Evolutionary conservation across 1,140 invertebrate genomes (phyloP).

Genomic region (Lanistes nyassanus): DNA sequence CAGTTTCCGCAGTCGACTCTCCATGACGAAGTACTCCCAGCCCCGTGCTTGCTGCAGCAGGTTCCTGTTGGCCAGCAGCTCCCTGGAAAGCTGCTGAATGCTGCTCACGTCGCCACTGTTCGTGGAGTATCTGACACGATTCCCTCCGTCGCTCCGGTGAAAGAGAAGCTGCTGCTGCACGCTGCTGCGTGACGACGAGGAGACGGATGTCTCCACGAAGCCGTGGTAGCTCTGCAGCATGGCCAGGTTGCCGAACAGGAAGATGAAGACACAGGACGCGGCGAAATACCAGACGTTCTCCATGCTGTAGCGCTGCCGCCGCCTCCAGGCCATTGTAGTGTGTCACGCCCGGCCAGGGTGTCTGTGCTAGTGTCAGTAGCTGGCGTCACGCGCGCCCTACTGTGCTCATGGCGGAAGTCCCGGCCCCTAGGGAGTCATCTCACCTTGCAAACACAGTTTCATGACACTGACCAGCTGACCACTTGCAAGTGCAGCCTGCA

Average conservation of each 20-base stretch:
- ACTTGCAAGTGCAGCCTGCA: too few species aligned
- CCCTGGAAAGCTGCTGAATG: conserved; percentile 14
- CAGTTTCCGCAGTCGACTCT: conserved; percentile 49
- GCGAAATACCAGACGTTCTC: conserved; percentile 36
- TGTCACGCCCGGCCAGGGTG: neutral
- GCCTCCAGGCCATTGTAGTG: conserved; percentile 21
- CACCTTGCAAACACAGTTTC: too few species aligned
- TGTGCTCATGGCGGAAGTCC: too few species aligned
- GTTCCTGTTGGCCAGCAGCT: conserved; percentile 22
- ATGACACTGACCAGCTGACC: too few species aligned
- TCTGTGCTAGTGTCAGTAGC: too few species aligned
- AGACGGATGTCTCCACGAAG: conserved; percentile 22
- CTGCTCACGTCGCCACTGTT: conserved; percentile 1
- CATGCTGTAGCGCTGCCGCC: conserved; percentile 16
- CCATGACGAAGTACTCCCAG: conserved; percentile 38
- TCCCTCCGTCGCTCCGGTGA: neutral
- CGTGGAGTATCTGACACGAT: neutral
- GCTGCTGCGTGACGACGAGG: neutral
- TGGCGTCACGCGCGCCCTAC: too few species aligned
- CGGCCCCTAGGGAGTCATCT: too few species aligned
- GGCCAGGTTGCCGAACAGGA: conserved; percentile 36
- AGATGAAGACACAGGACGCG: conserved; percentile 31
- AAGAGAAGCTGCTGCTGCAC: neutral
- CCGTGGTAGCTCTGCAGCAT: conserved; percentile 37
- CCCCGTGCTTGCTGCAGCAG: conserved; percentile 5